Percentiles rank a stretch among this genome's conserved stretches.
These are phyloP conservation scores for Gryllus longicercus DNA, from an alignment of 2,888 invertebrate genomes.

Conservation along the genomic window DNA sequence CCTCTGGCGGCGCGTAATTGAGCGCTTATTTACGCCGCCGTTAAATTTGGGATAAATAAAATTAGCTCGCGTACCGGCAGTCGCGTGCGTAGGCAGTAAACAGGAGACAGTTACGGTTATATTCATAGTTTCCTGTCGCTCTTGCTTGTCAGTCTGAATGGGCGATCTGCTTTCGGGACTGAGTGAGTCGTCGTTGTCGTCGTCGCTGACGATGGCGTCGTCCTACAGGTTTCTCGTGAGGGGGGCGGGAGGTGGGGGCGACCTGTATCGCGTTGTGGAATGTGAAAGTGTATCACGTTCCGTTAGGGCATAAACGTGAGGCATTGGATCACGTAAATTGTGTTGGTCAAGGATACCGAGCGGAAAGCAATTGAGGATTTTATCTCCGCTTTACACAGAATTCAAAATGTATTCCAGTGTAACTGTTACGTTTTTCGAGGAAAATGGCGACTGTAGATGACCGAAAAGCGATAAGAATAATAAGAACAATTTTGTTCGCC, in stretches of 20 bases:
- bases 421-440: no score
- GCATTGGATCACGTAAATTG: conserved; percentile 17
- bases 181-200: not conserved
- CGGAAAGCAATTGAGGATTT: not conserved
- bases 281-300: not conserved
- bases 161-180: not conserved
- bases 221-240: not conserved
- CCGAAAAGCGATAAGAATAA: no score
- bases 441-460: no score
- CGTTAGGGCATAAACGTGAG: not conserved
- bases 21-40: not conserved
- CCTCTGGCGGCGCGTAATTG: not conserved
- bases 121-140: conserved; percentile 11
- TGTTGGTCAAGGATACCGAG: not conserved
- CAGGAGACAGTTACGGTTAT: conserved; percentile 6
- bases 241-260: not conserved
- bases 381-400: no score
- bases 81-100: conserved; percentile 6
- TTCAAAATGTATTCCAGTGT: no score
- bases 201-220: not conserved
- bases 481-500: no score
- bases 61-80: not conserved
- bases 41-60: conserved; percentile 17
- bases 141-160: not conserved
- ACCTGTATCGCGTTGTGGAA: conserved; percentile 10